A percentile compares a stretch with the other conserved stretches of the same genome.
Conservation (phyloP, 2,888 invertebrate species). For the Latheticus oryzae region DNA sequence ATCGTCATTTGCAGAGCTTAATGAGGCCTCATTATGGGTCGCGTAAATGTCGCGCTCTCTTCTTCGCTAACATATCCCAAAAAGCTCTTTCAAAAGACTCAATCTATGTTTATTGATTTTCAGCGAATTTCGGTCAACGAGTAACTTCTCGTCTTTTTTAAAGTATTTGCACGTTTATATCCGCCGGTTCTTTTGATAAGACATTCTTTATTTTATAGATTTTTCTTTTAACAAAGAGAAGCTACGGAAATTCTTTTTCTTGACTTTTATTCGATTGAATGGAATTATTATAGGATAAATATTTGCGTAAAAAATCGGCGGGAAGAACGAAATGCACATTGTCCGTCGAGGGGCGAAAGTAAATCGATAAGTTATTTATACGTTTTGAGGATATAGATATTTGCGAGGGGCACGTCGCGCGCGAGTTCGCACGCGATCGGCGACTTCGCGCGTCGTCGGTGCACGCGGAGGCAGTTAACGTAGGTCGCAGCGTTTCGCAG, state of each 20-base stretch:
- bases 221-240: not conserved
- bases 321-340: slow-evolving; percentile 6
- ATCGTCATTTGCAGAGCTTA: slow-evolving; percentile 36
- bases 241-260: slow-evolving; percentile 15
- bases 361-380: slow-evolving; percentile 38
- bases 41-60: slow-evolving; percentile 20
- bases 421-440: slow-evolving; percentile 26
- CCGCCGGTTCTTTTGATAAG: slow-evolving; percentile 8
- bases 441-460: slow-evolving; percentile 13
- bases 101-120: slow-evolving; percentile 29
- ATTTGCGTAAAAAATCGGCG: no score
- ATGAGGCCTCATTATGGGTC: slow-evolving; percentile 38
- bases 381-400: slow-evolving; percentile 3
- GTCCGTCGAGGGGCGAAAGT: slow-evolving; percentile 8
- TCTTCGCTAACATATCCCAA: slow-evolving; percentile 39
- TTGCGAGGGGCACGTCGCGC: no score
- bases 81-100: slow-evolving; percentile 37
- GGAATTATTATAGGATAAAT: no score
- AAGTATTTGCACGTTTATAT: slow-evolving; percentile 17
- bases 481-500: slow-evolving; percentile 37
- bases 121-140: slow-evolving; percentile 24
- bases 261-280: slow-evolving; percentile 2
- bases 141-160: slow-evolving; percentile 25
- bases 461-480: slow-evolving; percentile 32
- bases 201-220: slow-evolving; percentile 3